Evolutionary conservation across 2,888 invertebrate species (phyloP).

Genomic region (Toxonevra muliebris): DNA sequence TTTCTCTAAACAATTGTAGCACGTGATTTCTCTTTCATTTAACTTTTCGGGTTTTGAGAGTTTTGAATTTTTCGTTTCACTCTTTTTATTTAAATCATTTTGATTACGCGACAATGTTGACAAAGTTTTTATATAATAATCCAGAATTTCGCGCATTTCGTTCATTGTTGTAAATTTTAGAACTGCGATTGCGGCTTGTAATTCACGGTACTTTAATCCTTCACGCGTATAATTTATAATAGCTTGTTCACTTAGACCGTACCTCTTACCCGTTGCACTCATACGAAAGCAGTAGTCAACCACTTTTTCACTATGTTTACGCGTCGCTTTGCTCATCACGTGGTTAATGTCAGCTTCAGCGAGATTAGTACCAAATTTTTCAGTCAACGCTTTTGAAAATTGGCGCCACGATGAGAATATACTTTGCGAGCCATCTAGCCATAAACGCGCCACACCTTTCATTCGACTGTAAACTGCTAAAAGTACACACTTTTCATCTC

Average conservation of each 20-base stretch:
- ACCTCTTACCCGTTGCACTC: constrained; percentile 1
- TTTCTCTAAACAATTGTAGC: constrained; percentile 30
- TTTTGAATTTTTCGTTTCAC: no score
- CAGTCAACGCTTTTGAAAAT: constrained; percentile 6
- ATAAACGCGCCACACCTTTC: constrained; percentile 5
- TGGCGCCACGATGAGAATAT: constrained; percentile 17
- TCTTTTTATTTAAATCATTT: no score
- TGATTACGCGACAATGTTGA: no score
- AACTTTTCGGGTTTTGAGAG: no score
- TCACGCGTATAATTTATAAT: constrained; percentile 21
- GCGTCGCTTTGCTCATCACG: constrained; percentile 5
- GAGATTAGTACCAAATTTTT: constrained; percentile 19
- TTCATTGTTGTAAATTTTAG: no score
- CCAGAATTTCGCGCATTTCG: constrained; percentile 11
- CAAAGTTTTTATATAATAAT: constrained; percentile 11
- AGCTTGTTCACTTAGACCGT: constrained; percentile 18
- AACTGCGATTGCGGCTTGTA: no score
- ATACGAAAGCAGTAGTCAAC: constrained; percentile 29
- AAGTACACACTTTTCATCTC: constrained; percentile 4
- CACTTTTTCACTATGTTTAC: constrained; percentile 18
- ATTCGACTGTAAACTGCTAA: constrained; percentile 2
- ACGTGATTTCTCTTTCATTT: constrained; percentile 20
- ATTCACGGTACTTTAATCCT: no score
- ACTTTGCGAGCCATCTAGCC: background rate
- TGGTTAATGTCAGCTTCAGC: constrained; percentile 18